Percentiles rank a stretch among this genome's conserved stretches.
These are phyloP conservation scores for Leucophenga montana DNA, from an alignment of 2,888 invertebrate species.

Conservation along the genomic window DNA sequence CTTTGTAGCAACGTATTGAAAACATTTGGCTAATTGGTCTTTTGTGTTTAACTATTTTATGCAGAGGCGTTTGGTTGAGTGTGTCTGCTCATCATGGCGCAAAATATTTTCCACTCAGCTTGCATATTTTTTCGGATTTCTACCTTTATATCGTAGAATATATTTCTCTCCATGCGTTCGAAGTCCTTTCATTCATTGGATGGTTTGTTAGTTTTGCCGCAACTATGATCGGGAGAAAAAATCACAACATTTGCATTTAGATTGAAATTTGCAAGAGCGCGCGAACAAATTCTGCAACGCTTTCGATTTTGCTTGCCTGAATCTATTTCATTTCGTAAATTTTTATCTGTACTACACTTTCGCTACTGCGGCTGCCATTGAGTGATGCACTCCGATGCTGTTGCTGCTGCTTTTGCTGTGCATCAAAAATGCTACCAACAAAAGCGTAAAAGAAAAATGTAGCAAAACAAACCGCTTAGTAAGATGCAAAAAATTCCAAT, in stretches of 20 bases:
- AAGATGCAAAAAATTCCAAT: neutral
- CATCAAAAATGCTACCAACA: neutral
- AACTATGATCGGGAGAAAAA: constrained; percentile 30
- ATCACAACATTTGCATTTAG: constrained; percentile 63
- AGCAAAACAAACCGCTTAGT: constrained; percentile 1
- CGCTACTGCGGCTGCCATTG: neutral
- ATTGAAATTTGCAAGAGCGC: constrained; percentile 54
- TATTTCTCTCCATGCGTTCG: no score
- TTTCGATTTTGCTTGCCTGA: constrained; percentile 8
- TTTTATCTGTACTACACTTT: no score
- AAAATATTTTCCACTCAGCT: no score
- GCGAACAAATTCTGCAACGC: constrained; percentile 33
- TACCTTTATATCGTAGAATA: neutral
- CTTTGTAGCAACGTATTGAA: constrained; percentile 7
- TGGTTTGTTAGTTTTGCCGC: constrained; percentile 15
- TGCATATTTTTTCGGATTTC: constrained; percentile 13
- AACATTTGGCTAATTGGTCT: constrained; percentile 17
- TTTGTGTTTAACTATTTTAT: constrained; percentile 23
- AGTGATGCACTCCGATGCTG: constrained; percentile 12
- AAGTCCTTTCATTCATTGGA: neutral
- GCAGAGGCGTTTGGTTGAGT: neutral
- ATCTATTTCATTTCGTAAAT: no score
- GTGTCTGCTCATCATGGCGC: no score
- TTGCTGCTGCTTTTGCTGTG: neutral
- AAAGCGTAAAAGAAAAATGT: neutral